A percentile compares a stretch with the other conserved stretches of the same genome.
Conservation (phyloP, 2,797 vertebrate species). For the Arctocebus calabarensis region DNA sequence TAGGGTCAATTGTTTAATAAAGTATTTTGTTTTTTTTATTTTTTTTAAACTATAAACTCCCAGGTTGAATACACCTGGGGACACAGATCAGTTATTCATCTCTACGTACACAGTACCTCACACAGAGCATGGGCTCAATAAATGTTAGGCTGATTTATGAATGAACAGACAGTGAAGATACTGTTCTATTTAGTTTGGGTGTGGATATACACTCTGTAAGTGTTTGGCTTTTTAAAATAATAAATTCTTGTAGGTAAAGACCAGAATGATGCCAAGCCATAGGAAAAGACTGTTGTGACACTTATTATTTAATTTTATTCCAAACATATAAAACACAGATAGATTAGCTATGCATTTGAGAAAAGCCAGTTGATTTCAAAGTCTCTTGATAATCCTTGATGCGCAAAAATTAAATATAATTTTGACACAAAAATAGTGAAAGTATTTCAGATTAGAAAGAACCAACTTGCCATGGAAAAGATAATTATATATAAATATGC, state of each 20-base stretch:
- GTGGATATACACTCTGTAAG: neutral
- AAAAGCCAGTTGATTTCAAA: conserved; percentile 55
- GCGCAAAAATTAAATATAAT: conserved; percentile 54
- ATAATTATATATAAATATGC: conserved; percentile 11
- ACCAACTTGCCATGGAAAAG: neutral
- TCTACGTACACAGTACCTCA: neutral
- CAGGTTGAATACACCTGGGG: neutral
- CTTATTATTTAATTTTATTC: conserved; percentile 48
- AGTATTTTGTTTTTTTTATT: no score
- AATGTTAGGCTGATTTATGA: neutral
- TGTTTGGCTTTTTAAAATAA: neutral
- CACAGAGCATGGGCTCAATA: neutral
- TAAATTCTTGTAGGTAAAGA: conserved; percentile 5
- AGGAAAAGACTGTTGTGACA: neutral
- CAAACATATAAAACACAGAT: conserved; percentile 21
- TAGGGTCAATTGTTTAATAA: neutral
- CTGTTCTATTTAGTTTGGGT: neutral
- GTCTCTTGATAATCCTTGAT: conserved; percentile 54
- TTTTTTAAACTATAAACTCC: neutral
- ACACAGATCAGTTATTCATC: neutral
- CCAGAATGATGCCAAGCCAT: neutral
- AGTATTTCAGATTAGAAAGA: conserved; percentile 52
- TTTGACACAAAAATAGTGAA: conserved; percentile 30
- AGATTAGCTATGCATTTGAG: neutral
- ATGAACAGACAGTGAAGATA: neutral